Conservation (phyloP, 2,797 vertebrate genomes). For the Gallirallus australis region DNA sequence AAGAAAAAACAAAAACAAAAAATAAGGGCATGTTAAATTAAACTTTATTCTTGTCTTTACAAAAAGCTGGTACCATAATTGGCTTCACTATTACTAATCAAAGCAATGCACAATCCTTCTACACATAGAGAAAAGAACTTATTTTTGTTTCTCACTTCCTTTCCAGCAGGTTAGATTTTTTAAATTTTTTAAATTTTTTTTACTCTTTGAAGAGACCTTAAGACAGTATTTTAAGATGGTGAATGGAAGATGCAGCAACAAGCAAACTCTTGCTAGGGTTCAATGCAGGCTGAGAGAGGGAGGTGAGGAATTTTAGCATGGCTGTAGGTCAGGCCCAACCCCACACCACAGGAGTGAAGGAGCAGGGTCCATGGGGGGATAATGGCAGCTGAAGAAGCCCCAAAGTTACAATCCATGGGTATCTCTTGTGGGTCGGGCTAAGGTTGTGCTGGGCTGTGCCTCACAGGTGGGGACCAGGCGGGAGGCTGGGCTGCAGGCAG, state of each 20-base stretch:
- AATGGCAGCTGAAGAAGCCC: accelerated
- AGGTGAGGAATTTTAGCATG: accelerated
- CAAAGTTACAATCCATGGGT: neutral
- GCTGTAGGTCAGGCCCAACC: neutral
- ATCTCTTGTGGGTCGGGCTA: accelerated
- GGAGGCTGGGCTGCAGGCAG: neutral
- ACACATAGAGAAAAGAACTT: neutral
- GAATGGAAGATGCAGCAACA: neutral
- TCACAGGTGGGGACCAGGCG: accelerated
- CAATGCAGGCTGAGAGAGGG: neutral
- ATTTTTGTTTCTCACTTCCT: neutral
- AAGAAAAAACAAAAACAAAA: neutral
- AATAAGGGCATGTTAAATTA: neutral
- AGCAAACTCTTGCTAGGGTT: neutral
- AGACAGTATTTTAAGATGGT: neutral
- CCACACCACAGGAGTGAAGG: neutral
- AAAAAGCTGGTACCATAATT: neutral
- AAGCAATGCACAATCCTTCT: neutral
- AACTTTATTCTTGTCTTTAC: neutral
- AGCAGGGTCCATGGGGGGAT: neutral
- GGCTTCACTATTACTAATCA: neutral
- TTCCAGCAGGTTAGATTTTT: neutral
- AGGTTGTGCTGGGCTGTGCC: neutral
- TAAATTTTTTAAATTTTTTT: neutral
- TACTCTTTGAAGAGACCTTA: neutral